Evolutionary conservation across 2,888 invertebrate species (phyloP).

Genomic region (Eilema sororculum): DNA sequence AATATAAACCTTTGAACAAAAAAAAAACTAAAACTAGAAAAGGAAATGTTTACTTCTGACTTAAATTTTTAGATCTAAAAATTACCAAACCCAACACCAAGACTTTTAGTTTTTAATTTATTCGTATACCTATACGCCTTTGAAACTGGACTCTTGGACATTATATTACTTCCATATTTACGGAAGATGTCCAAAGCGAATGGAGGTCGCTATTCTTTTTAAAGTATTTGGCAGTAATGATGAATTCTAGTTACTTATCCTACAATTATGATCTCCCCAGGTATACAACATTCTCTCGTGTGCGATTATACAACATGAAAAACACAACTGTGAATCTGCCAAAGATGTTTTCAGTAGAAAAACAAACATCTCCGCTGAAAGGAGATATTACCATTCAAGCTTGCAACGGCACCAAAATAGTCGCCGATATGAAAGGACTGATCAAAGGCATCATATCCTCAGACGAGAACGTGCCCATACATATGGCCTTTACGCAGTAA

Average conservation of each 20-base stretch:
- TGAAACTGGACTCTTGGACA: too few relatives aligned
- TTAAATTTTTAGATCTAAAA: too few relatives aligned
- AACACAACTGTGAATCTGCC: constrained; percentile 76
- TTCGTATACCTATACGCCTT: neutral
- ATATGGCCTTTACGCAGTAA: constrained; percentile 92
- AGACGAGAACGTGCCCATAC: constrained; percentile 85
- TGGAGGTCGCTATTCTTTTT: too few relatives aligned
- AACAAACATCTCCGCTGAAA: constrained; percentile 62
- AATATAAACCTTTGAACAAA: too few relatives aligned
- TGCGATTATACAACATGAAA: constrained; percentile 86
- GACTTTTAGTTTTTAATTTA: neutral
- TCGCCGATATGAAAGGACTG: constrained; percentile 90
- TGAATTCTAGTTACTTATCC: too few relatives aligned
- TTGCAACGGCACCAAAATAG: constrained; percentile 79
- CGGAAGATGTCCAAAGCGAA: too few relatives aligned
- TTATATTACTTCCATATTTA: too few relatives aligned
- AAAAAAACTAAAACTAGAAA: too few relatives aligned
- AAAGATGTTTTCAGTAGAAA: constrained; percentile 76
- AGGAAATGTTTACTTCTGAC: too few relatives aligned
- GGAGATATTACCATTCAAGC: constrained; percentile 72
- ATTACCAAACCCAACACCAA: too few relatives aligned
- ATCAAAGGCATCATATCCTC: constrained; percentile 89
- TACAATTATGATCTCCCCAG: constrained; percentile 45
- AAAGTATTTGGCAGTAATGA: too few relatives aligned
- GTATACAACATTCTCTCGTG: constrained; percentile 84